phyloP scores from a whole-genome alignment of 37 sponge, comb jelly and placozoan species.

The Diacarnus erythraeanus region DNA sequence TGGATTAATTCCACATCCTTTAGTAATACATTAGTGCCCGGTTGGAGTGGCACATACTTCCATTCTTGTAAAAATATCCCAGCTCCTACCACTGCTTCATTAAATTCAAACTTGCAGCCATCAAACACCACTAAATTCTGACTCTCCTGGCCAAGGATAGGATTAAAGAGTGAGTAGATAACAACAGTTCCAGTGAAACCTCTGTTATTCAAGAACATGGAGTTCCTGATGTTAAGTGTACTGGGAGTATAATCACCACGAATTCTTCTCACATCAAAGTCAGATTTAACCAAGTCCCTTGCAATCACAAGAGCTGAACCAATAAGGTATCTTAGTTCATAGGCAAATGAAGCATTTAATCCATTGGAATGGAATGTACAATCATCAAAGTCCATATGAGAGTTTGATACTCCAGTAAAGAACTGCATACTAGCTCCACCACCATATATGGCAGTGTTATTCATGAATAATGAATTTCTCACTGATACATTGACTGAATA shows the following conservation, averaged over 20 bases:
- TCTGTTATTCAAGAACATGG: constrained; percentile 4
- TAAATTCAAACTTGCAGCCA: constrained; percentile 27
- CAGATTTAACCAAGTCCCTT: neutral
- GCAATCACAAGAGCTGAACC: neutral
- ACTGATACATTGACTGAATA: constrained; percentile 34
- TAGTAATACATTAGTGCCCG: constrained; percentile 19
- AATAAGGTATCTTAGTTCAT: neutral
- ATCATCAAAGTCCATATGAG: constrained; percentile 17
- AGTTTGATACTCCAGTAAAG: constrained; percentile 19
- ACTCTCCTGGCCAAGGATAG: neutral
- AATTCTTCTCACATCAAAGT: neutral
- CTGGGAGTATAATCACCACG: neutral
- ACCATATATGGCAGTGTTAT: constrained; percentile 45
- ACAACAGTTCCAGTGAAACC: constrained; percentile 14
- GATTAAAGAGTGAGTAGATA: constrained; percentile 10
- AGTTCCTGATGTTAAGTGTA: neutral
- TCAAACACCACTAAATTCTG: neutral
- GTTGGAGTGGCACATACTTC: constrained; percentile 23
- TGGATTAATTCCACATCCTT: constrained; percentile 3
- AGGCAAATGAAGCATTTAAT: neutral
- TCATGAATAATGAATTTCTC: constrained; percentile 4
- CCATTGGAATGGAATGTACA: constrained; percentile 39
- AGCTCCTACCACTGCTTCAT: constrained; percentile 20
- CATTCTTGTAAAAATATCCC: constrained; percentile 19
- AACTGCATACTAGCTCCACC: constrained; percentile 35